A percentile compares a stretch with the other conserved stretches of the same genome.
These are phyloP conservation scores for Tholera decimalis DNA, from an alignment of 2,888 invertebrate species.

Conservation along the genomic window DNA sequence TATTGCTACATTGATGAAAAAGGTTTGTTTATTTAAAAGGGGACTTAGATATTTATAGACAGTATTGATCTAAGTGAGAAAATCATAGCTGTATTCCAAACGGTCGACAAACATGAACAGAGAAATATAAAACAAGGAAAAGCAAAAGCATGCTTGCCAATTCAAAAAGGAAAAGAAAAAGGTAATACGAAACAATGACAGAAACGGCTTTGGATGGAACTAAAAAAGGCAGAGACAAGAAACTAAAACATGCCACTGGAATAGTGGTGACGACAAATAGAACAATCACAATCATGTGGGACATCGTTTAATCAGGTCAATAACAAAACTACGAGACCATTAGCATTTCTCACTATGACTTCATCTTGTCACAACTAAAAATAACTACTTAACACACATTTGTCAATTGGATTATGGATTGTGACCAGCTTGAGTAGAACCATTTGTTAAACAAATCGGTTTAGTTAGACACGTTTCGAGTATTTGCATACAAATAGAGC, in stretches of 20 bases:
- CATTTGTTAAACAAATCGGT: constrained; percentile 48
- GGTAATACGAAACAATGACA: no score
- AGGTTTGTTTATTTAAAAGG: no score
- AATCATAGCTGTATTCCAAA: background rate
- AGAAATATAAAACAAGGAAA: no score
- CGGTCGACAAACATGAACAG: background rate
- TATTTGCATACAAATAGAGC: constrained; percentile 62
- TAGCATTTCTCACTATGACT: constrained; percentile 49
- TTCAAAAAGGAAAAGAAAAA: no score
- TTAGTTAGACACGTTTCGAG: constrained; percentile 38
- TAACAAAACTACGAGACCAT: constrained; percentile 38
- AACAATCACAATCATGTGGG: constrained; percentile 5
- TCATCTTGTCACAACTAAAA: constrained; percentile 55
- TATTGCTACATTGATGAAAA: background rate
- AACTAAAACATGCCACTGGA: constrained; percentile 8
- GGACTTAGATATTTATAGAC: background rate
- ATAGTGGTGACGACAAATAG: constrained; percentile 23
- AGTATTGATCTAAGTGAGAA: background rate
- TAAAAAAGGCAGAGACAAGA: background rate
- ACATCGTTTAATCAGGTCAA: constrained; percentile 61
- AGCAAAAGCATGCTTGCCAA: no score
- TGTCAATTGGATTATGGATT: constrained; percentile 54
- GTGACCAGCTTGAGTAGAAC: constrained; percentile 40
- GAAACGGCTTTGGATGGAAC: no score
- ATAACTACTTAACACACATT: constrained; percentile 54